Evolutionary conservation across 1,140 invertebrate genomes (phyloP).

Genomic region (Euwallacea similis): DNA sequence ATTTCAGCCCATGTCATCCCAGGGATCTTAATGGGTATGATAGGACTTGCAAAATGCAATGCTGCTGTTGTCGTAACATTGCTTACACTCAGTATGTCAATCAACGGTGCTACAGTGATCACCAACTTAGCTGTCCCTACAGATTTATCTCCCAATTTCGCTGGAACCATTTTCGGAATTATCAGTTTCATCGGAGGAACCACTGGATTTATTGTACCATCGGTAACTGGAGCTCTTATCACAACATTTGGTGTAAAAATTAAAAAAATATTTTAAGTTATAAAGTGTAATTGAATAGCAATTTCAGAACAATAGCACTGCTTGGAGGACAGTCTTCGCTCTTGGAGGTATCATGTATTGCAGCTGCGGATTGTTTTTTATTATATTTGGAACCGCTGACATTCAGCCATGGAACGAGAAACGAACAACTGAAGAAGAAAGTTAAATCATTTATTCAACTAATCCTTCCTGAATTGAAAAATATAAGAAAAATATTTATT

Average conservation of each 20-base stretch:
- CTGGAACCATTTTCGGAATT: slow-evolving; percentile 73
- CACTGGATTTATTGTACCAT: slow-evolving; percentile 71
- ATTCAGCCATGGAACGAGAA: slow-evolving; percentile 55
- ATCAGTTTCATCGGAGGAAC: slow-evolving; percentile 76
- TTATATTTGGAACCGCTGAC: slow-evolving; percentile 55
- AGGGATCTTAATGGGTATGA: slow-evolving; percentile 63
- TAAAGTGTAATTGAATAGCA: not conserved
- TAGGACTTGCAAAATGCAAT: slow-evolving; percentile 71
- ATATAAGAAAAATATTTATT: too few species aligned
- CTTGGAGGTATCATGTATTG: slow-evolving; percentile 59
- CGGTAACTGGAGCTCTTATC: slow-evolving; percentile 65
- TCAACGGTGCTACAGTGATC: slow-evolving; percentile 80
- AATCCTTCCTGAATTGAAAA: too few species aligned
- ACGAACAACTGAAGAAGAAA: not conserved
- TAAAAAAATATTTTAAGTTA: slow-evolving; percentile 2
- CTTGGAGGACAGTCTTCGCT: slow-evolving; percentile 65
- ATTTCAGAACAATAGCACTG: slow-evolving; percentile 58
- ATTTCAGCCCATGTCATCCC: slow-evolving; percentile 72
- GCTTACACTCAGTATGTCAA: slow-evolving; percentile 72
- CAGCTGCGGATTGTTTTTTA: slow-evolving; percentile 57
- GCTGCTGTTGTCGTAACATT: slow-evolving; percentile 64
- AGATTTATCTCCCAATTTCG: slow-evolving; percentile 79
- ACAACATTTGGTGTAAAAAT: slow-evolving; percentile 62
- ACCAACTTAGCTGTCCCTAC: slow-evolving; percentile 83
- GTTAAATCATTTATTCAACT: not conserved